Evolutionary conservation across 2,113 vertebrate genomes (phyloP).

Genomic region (Hippocampus comes): DNA sequence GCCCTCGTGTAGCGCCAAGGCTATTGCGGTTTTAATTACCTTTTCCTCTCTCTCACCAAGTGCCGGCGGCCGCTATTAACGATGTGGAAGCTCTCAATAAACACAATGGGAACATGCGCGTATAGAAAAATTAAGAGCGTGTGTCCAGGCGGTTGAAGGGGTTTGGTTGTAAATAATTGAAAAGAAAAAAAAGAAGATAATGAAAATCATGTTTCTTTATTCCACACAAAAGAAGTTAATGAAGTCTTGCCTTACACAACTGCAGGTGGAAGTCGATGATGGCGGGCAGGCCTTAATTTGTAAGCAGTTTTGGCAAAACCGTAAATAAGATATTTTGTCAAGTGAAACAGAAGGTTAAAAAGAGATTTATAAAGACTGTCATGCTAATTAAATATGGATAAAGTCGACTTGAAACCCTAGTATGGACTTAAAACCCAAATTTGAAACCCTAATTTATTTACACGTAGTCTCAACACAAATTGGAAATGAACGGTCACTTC

Average conservation of each 20-base stretch:
- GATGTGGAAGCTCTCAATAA: slow-evolving; percentile 39
- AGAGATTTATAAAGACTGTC: too few species aligned
- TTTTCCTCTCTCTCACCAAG: slow-evolving; percentile 48
- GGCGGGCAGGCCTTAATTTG: background rate
- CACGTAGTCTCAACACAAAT: background rate
- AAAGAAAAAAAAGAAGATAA: background rate
- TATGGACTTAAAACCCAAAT: background rate
- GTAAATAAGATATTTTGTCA: too few species aligned
- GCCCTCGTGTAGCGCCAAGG: background rate
- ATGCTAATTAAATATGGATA: too few species aligned
- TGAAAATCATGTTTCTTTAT: background rate
- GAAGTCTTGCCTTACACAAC: background rate
- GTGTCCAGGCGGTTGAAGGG: background rate
- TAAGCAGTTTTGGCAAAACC: too few species aligned
- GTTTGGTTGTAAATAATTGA: background rate
- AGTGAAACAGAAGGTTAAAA: too few species aligned
- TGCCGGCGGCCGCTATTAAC: slow-evolving; percentile 66
- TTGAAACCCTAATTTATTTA: background rate
- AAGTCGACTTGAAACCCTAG: too few species aligned
- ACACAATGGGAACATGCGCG: slow-evolving; percentile 54
- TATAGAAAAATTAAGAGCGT: slow-evolving; percentile 18
- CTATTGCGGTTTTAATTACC: slow-evolving; percentile 69
- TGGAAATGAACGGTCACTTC: background rate
- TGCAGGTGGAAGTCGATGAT: background rate
- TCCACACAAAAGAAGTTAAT: background rate